Evolutionary conservation across 2,888 invertebrate species (phyloP), one percentile per base, ranked within the genome.

Genomic region (Adela reaumurella): DNA sequence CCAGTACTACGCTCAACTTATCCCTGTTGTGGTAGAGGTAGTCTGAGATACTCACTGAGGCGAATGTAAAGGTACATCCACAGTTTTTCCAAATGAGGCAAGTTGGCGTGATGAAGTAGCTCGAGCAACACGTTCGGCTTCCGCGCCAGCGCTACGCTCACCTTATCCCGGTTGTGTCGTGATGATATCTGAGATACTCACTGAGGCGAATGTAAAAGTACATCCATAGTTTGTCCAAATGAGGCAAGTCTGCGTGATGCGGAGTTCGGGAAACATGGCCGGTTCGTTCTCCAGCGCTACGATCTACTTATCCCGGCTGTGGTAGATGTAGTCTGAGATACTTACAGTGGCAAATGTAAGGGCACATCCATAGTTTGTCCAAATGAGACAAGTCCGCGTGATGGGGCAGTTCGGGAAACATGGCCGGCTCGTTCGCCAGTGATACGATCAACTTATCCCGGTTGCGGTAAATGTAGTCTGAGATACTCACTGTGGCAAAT

Each of bases 381-480:
- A 96, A 91, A 49, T 92, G 89, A 17, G 92, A 90, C 80, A 94
- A 86, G 58, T 92, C 89, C 3, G 89, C 83, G 47, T 89, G 90
- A 54, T 89, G 88, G 16, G 92, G 92, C n/a, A 91, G 89, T 63
- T 92, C 92, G 1, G 92, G 92, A 57, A 90, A 85, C 28, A 90
- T 87, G n/a, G 86, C 83, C 8, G 82, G 77, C 62, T 93, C 92
- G 58, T 85, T 87, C 24, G 86, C 84, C 52, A 92, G 74, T 17
- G 89, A 88, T 49, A 84, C 83, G 59, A 86, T 86, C 45, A 94
- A 70, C 69, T 90, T 90, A 57, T 92, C 91, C 62, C 94, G 90
- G 68, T 97, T 96, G 83, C 97, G 96, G 78, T 91, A 95, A 61
- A 97, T 89, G 67, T 95, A 97, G 76, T 98, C 98, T 0, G 97